These are phyloP conservation scores for Cyclina sinensis DNA, from an alignment of 1,140 invertebrate genomes.

Conservation along the genomic window DNA sequence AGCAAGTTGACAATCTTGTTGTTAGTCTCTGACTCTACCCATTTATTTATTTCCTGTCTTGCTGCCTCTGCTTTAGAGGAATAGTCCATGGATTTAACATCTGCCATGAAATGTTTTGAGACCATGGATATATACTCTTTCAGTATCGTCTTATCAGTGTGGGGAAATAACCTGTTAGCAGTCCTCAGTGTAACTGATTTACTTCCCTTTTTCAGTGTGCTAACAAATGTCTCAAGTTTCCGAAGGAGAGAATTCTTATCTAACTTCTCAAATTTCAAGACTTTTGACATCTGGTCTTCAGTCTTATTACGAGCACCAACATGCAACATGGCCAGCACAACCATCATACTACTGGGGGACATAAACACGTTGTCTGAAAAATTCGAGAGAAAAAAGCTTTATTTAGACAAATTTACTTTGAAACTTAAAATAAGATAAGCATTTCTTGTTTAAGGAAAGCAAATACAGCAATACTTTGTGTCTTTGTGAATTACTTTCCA, in stretches of 20 bases:
- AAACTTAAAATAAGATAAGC: too few relatives aligned
- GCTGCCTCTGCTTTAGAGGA: constrained; percentile 68
- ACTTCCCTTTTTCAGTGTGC: constrained; percentile 29
- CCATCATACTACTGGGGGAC: constrained; percentile 56
- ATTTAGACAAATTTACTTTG: too few relatives aligned
- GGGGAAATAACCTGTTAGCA: constrained; percentile 56
- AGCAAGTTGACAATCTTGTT: constrained; percentile 90
- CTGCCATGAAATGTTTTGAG: constrained; percentile 37
- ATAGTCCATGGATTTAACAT: constrained; percentile 43
- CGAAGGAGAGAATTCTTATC: constrained; percentile 25
- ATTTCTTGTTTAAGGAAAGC: too few relatives aligned
- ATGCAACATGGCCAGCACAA: constrained; percentile 63
- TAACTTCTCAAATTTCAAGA: constrained; percentile 42
- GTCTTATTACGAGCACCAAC: constrained; percentile 58
- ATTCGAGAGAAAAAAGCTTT: not conserved
- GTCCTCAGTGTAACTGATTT: constrained; percentile 16
- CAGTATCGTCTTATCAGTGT: constrained; percentile 41
- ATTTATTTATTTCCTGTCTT: constrained; percentile 89
- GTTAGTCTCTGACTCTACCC: constrained; percentile 90
- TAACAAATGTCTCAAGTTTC: constrained; percentile 18
- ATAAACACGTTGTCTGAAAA: constrained; percentile 21
- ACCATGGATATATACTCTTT: constrained; percentile 18
- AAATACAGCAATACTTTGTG: too few relatives aligned
- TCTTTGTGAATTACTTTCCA: too few relatives aligned
- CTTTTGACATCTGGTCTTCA: constrained; percentile 48